phyloP scores from a whole-genome alignment of 2,797 vertebrate genomes.

The Xenentodon cancila region DNA sequence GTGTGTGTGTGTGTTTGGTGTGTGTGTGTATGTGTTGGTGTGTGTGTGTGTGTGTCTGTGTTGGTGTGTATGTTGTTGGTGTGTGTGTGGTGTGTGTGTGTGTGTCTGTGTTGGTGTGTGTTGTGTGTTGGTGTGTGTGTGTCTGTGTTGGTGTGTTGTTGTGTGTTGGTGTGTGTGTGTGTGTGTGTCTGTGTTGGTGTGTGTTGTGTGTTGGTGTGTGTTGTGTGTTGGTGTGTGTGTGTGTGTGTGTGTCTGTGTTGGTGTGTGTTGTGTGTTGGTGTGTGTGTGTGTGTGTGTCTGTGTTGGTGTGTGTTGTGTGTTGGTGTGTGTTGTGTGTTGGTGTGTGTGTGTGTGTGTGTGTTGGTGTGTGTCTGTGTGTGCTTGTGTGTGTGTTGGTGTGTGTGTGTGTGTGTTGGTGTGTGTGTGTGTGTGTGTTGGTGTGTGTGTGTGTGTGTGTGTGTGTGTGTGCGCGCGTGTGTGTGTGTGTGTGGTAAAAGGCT shows the following conservation, averaged over 20 bases:
- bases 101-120: too few species aligned
- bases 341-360: conserved; percentile 18
- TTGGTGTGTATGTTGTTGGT: conserved; percentile 6
- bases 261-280: conserved; percentile 23
- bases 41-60: conserved; percentile 9
- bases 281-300: too few species aligned
- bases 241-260: too few species aligned
- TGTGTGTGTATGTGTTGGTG: conserved; percentile 26
- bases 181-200: conserved; percentile 21
- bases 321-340: conserved; percentile 1
- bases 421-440: conserved; percentile 2
- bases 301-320: conserved; percentile 19
- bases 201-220: too few species aligned
- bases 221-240: conserved; percentile 21
- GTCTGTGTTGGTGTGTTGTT: background rate
- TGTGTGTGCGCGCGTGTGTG: too few species aligned
- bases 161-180: conserved; percentile 19
- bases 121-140: conserved; percentile 21
- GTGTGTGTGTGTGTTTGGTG: too few species aligned
- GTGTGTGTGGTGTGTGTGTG: conserved; percentile 29
- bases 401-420: conserved; percentile 26
- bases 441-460: conserved; percentile 18
- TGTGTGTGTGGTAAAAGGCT: too few species aligned
- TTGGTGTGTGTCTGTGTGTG: conserved; percentile 18
- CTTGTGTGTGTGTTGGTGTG: too few species aligned